Evolutionary conservation across 2,888 invertebrate genomes (phyloP), one percentile per base, ranked within the genome.

Genomic region (Creontiades dilutus): DNA sequence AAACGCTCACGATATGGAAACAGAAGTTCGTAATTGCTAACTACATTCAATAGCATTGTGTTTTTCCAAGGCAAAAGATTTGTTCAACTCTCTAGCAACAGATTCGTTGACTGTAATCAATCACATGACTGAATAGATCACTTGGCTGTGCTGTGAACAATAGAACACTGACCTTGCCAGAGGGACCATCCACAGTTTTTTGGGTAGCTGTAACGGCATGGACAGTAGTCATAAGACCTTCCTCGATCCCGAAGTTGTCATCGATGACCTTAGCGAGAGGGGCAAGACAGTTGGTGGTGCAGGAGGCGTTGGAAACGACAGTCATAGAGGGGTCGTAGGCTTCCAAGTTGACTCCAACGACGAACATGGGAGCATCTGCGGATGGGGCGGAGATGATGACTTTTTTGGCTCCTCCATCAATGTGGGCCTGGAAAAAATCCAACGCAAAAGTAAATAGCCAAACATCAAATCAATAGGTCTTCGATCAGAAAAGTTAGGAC

Each of bases 311-410:
- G 92, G 98, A 98, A 91, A 98, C 96, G 90, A 98, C 96, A 93
- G 97, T 96, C 92, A 93, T 93, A 89, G 94, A 93, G 90, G 97
- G 96, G 92, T 98, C 96, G 93, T 99, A 99, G 37, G 96, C 94
- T 1, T 98, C 97, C 92, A 98, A 95, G 94, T 99, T 99, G 89
- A 99, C 99, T 92, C 99, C 99, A 93, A 97, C 96, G 76, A 99
- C 99, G 92, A 97, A 99, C 99, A 99, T 99, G 27, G 99, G 99
- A n/a, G 99, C 99, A 93, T 99, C 99, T 92, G 98, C 97, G 90
- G 98, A 98, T 75, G 99, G 99, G 19, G 99, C 99, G 14, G 99
- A 98, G 93, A 99, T 99, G 93, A 99, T 96, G 91, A 99, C 99
- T 93, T 98, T 98, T 94, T 98, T 97, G 90, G 98, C 99, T 90